Conservation (phyloP, 92 coral and sea anemone species). For the Porites lobata region DNA sequence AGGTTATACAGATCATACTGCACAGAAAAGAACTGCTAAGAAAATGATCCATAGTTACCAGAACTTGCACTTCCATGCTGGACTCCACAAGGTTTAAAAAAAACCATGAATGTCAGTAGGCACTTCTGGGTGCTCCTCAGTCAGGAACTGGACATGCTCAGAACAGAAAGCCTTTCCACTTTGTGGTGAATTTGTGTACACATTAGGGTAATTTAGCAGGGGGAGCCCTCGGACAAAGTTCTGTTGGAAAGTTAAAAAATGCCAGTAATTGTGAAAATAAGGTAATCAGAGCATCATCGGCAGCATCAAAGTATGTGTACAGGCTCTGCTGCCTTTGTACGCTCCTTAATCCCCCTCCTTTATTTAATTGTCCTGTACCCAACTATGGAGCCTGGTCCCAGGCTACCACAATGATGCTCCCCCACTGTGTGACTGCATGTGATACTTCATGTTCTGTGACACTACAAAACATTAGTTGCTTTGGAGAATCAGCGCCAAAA, state of each 20-base stretch:
- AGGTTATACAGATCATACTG: too few relatives aligned
- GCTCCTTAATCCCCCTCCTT: too few relatives aligned
- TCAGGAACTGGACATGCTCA: neutral
- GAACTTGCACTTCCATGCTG: neutral
- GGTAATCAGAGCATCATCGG: neutral
- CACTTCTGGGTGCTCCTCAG: conserved; percentile 22
- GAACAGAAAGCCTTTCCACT: neutral
- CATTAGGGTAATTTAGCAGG: neutral
- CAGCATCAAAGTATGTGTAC: too few relatives aligned
- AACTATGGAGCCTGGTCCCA: too few relatives aligned
- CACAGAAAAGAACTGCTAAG: neutral
- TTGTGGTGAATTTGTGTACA: neutral
- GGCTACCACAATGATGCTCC: too few relatives aligned
- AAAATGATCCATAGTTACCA: neutral
- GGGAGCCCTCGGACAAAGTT: neutral
- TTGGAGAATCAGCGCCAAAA: neutral
- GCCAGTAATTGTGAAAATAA: neutral
- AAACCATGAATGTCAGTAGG: conserved; percentile 61
- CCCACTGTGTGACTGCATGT: too few relatives aligned
- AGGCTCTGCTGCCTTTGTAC: too few relatives aligned
- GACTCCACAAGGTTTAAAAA: conserved; percentile 60
- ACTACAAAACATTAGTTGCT: neutral
- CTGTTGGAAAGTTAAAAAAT: neutral
- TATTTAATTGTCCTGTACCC: too few relatives aligned
- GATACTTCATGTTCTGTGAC: neutral